Conservation (phyloP, 2,888 invertebrate species). For the Microplitis deprimator region DNA sequence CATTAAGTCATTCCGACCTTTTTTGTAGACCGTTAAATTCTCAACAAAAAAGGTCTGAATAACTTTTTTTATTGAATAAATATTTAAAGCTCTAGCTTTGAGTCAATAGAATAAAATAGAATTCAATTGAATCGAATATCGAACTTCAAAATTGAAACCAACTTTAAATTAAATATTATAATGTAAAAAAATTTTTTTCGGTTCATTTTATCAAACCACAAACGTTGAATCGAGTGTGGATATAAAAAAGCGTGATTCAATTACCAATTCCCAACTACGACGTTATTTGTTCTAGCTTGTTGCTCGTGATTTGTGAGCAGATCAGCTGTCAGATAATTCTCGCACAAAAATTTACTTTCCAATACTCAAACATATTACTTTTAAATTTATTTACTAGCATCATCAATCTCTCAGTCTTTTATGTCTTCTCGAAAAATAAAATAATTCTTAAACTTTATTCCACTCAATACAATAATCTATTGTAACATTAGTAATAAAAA, state of each 20-base stretch:
- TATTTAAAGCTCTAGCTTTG: no score
- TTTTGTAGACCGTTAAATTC: no score
- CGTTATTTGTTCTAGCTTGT: slow-evolving; percentile 1
- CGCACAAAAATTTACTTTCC: neutral
- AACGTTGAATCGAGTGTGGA: neutral
- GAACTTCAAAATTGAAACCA: neutral
- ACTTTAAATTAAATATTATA: neutral
- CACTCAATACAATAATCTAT: no score
- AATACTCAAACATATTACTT: neutral
- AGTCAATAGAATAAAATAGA: no score
- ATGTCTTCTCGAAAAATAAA: neutral
- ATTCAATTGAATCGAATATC: no score
- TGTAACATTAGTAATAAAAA: neutral
- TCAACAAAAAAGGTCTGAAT: no score
- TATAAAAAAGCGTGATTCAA: neutral
- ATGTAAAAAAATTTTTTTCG: neutral
- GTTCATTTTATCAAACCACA: neutral
- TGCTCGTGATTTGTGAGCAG: slow-evolving; percentile 1
- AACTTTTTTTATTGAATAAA: no score
- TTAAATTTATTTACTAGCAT: neutral
- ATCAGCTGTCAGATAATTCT: neutral
- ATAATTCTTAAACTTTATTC: no score
- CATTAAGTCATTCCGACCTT: no score
- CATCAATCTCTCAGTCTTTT: neutral
- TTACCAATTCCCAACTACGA: neutral